Conservation (phyloP, 2,113 vertebrate species). For the Polypterus bichir region DNA sequence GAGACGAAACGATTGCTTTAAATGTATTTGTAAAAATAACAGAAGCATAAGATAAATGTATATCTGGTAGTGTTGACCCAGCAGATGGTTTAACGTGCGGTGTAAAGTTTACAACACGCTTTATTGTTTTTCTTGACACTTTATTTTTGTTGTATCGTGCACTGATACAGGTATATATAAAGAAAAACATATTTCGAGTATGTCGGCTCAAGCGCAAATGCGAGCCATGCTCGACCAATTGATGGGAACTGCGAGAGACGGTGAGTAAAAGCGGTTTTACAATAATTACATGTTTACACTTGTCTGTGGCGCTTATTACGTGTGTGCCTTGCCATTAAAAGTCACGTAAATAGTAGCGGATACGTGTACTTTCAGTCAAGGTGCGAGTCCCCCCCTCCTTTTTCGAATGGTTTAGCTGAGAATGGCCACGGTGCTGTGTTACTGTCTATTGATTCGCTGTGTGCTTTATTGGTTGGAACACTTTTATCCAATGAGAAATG, state of each 20-base stretch:
- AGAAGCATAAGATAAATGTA: no score
- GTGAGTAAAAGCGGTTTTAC: conserved; percentile 46
- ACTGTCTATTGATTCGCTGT: neutral
- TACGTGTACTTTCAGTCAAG: neutral
- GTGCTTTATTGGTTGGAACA: no score
- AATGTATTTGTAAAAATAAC: no score
- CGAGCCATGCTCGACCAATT: conserved; percentile 96
- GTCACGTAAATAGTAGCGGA: neutral
- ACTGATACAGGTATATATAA: neutral
- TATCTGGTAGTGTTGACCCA: no score
- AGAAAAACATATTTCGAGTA: conserved; percentile 27
- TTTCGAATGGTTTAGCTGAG: neutral
- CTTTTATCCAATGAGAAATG: no score
- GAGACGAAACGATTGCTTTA: no score
- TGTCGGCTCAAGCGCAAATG: conserved; percentile 98
- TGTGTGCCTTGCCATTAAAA: neutral
- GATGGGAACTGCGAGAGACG: conserved; percentile 93
- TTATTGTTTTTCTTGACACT: neutral
- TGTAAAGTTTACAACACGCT: neutral
- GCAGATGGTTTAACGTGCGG: neutral
- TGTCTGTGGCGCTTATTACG: neutral
- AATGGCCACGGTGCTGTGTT: neutral
- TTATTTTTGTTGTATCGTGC: neutral
- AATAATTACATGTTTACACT: no score
- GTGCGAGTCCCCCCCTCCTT: neutral